Evolutionary conservation across 1,140 invertebrate genomes (phyloP), one percentile per base, ranked within the genome.

Genomic region (Planococcus citri): DNA sequence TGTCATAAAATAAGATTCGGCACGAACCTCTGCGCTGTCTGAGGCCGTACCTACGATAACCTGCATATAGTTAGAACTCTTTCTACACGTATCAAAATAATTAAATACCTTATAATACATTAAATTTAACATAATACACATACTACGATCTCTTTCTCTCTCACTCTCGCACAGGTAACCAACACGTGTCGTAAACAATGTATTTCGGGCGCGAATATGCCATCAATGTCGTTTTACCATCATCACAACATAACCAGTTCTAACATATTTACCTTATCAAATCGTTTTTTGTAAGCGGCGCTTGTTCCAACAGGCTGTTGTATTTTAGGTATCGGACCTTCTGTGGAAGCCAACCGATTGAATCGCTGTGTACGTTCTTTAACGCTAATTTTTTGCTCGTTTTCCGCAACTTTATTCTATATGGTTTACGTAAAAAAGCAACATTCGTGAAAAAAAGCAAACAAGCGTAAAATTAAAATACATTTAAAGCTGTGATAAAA

Each of bases 321-420:
- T 25, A 41, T 37, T 51, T 69, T 64, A 64, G 60, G 8, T 51
- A 51, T 80, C 76, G 90, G 88, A 74, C 84, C 85, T 74, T 90
- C 87, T 6, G 60, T 64, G 25, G 88, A 92, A 68, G 91, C 90
- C 83, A 95, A 87, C 74, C 88, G 84, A 78, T 96, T 94, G 78
- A 96, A 93, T 77, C 92, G 92, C 80, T 93, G 88, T 75, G 90
- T 93, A 72, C 91, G 83, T 78, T 97, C 94, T 77, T 91, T 92
- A 2, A 97, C 92, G 73, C 91, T 93, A 72, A 94, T 85, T 79
- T 79, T 81, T 74, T 74, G 79, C 73, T 73, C 75, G 41, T 70
- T 80, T 27, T 71, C 71, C 69, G 60, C 60, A 24, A 64, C 25
- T 64, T 64, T 64, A 64, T 64, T 64, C 60, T 64, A 64, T 10